Base-by-base conservation (phyloP, 2,113 vertebrate species). In the Gymnocephalus cernua region DNA sequence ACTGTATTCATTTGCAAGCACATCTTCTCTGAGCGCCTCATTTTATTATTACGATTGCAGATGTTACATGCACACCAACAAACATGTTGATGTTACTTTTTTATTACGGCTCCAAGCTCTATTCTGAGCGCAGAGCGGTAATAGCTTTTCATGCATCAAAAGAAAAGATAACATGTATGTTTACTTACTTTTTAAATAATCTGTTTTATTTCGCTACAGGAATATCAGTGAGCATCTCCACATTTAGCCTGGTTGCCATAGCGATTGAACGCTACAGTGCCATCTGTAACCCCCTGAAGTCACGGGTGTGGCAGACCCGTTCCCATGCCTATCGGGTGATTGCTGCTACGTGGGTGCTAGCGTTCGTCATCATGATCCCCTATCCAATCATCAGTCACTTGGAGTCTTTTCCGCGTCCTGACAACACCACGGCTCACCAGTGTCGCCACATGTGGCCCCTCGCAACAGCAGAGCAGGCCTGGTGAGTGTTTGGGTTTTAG, bases 181-280 rank as follows among this genome's bases (percentile, higher is more conserved):
- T 84, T 64, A 57, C 9, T 53, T 27, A 3, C 41, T 51, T 62
- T 57, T 67, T 3, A 53, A 77, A 78, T 38, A 44, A 54, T 68
- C 44, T 61, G 3, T 71, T 84, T 76, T 74, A 6, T 80, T 69
- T 84, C 41, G 15, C 45, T 57, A 7, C 95, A 99, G 98, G 97
- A 9, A 95, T 97, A 81, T 98, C 98, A 0, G 97, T 99, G 27
- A 98, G 97, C 29, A 98, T 99, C 70, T 99, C 98, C 77, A 99
- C 97, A 11, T 97, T 99, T 78, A 98, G 96, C 91, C 94, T 99
- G 61, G 96, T 99, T 89, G 98, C 97, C 93, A 99, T 99, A 19
- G 97, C 98, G 59, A 96, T 98, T 21, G 98, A 99, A 89, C 96
- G 98, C 56, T 98, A 99, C 95, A 98, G 97, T 23, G 98, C 98